Conservation (phyloP, 2,797 vertebrate genomes). For the Aldrovandia affinis region DNA sequence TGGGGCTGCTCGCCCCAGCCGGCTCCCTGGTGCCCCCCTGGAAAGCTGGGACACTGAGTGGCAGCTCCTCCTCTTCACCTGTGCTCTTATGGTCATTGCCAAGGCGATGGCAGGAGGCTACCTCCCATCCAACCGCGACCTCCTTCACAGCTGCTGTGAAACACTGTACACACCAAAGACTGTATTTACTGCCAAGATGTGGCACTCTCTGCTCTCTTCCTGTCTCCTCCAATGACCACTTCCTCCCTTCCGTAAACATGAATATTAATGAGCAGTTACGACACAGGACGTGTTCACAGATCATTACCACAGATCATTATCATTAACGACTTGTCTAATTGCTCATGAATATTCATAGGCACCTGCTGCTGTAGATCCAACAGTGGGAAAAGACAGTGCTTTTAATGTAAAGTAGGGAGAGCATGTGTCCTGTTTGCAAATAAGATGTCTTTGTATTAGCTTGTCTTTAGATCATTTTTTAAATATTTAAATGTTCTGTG, state of each 20-base stretch:
- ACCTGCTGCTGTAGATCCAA: not conserved
- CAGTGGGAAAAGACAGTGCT: not conserved
- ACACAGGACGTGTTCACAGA: too few species aligned
- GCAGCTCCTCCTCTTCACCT: constrained; percentile 42
- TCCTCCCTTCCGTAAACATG: not conserved
- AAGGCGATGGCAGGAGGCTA: constrained; percentile 37
- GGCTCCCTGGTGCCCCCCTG: not conserved
- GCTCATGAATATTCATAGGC: constrained; percentile 3
- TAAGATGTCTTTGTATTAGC: constrained; percentile 9
- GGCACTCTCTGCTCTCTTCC: not conserved
- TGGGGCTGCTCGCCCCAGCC: not conserved
- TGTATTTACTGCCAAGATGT: constrained; percentile 29
- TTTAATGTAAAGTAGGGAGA: not conserved
- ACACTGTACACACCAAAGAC: constrained; percentile 44
- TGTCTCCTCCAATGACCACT: not conserved
- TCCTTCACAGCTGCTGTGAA: constrained; percentile 5
- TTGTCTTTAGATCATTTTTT: not conserved
- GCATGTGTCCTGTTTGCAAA: not conserved
- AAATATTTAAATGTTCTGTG: constrained; percentile 1
- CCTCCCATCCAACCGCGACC: constrained; percentile 14
- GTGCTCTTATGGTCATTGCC: constrained; percentile 57
- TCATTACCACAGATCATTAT: too few species aligned
- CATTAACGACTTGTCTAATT: not conserved
- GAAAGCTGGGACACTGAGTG: constrained; percentile 1
- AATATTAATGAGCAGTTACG: not conserved